Conservation (phyloP, 2,113 vertebrate species). For the Phoenicopterus ruber region DNA sequence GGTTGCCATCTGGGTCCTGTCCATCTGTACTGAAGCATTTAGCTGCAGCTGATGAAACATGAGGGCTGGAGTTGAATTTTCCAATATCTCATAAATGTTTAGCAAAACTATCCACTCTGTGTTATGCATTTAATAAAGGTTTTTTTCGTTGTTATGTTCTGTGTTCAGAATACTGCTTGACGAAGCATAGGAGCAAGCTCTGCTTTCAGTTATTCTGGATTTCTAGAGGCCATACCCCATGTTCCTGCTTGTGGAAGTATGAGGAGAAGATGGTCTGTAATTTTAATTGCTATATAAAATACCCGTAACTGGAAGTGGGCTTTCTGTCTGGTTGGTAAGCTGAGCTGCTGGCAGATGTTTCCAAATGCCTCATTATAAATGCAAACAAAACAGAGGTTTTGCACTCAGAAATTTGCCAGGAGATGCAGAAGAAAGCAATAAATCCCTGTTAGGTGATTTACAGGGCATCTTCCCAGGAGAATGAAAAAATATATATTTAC, state of each 20-base stretch:
- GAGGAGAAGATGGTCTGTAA: neutral
- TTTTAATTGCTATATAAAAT: neutral
- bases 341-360: neutral
- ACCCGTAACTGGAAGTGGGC: neutral
- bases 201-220: neutral
- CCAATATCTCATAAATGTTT: conserved; percentile 5
- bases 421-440: conserved; percentile 43
- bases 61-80: conserved; percentile 30
- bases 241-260: neutral
- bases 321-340: neutral
- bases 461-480: neutral
- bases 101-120: neutral
- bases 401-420: neutral
- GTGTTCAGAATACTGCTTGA: neutral
- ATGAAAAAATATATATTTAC: neutral
- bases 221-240: neutral
- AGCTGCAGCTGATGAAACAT: neutral
- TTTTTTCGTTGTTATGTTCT: neutral
- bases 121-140: neutral
- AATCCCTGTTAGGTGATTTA: conserved; percentile 33
- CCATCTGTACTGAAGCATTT: neutral
- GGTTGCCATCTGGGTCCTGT: conserved; percentile 6
- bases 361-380: neutral
- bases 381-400: neutral
- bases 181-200: neutral